phyloP scores from a whole-genome alignment of 2,797 vertebrate genomes.

The Tenualosa thibaudeaui region DNA sequence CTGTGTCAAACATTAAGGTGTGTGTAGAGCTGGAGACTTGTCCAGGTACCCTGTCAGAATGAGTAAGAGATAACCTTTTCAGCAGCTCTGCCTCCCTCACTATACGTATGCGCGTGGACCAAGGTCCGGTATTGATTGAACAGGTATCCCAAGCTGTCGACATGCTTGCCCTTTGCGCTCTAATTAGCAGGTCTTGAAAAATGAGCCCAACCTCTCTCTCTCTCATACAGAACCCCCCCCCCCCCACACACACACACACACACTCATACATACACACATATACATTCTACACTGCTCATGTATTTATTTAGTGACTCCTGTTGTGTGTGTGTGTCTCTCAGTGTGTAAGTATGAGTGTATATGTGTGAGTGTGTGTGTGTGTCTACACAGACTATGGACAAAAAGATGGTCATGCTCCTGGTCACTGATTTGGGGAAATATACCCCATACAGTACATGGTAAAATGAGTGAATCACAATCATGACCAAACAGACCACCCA shows the following conservation, averaged over 20 bases:
- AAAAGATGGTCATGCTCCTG: not conserved
- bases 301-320: not conserved
- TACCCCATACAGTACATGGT: not conserved
- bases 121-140: constrained; percentile 50
- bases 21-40: not conserved
- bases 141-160: constrained; percentile 39
- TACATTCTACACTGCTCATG: not conserved
- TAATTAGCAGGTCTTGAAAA: constrained; percentile 59
- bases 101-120: constrained; percentile 29
- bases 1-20: not conserved
- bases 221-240: not conserved
- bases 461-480: not conserved
- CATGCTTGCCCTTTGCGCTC: constrained; percentile 55
- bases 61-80: constrained; percentile 43
- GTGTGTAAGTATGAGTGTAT: not conserved
- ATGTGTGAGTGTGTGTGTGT: not conserved
- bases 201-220: constrained; percentile 35
- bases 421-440: not conserved
- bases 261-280: not conserved
- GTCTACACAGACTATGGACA: constrained; percentile 4
- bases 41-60: not conserved
- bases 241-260: not conserved
- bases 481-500: not conserved
- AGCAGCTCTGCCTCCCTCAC: constrained; percentile 41
- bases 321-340: not conserved